These are phyloP conservation scores for Yoshiicerus persimilis DNA, from an alignment of 1,140 invertebrate species.

Conservation along the genomic window DNA sequence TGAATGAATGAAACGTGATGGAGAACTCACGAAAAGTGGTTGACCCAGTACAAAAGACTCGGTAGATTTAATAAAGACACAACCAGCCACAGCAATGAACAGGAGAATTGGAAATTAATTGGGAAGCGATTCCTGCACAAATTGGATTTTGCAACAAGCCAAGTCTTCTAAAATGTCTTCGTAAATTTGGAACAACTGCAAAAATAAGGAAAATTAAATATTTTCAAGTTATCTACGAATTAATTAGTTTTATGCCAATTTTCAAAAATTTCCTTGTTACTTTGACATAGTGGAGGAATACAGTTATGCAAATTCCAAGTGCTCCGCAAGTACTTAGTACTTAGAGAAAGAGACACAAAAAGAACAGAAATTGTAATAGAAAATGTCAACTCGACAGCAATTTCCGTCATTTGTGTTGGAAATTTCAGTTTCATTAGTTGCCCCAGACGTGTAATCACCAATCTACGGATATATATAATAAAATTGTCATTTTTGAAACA, in stretches of 20 bases:
- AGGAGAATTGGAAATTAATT: constrained; percentile 43
- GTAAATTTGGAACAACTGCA: constrained; percentile 45
- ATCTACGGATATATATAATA: no score
- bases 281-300: constrained; percentile 34
- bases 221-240: neutral
- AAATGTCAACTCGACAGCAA: constrained; percentile 42
- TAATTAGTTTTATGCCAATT: neutral
- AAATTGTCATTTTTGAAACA: no score
- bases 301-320: constrained; percentile 30
- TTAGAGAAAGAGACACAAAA: constrained; percentile 25
- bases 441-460: constrained; percentile 31
- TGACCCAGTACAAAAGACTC: constrained; percentile 35
- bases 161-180: constrained; percentile 45
- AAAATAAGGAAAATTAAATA: neutral
- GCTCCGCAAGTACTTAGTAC: constrained; percentile 38
- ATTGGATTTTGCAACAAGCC: constrained; percentile 21
- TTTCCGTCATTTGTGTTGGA: constrained; percentile 39
- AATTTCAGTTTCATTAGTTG: constrained; percentile 1
- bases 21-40: constrained; percentile 23
- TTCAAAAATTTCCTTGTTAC: neutral
- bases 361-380: constrained; percentile 38
- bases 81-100: constrained; percentile 36
- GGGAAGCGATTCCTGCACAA: constrained; percentile 26
- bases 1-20: neutral
- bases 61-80: constrained; percentile 35